phyloP scores from a whole-genome alignment of 2,888 invertebrate species.

The Sesia bembeciformis region DNA sequence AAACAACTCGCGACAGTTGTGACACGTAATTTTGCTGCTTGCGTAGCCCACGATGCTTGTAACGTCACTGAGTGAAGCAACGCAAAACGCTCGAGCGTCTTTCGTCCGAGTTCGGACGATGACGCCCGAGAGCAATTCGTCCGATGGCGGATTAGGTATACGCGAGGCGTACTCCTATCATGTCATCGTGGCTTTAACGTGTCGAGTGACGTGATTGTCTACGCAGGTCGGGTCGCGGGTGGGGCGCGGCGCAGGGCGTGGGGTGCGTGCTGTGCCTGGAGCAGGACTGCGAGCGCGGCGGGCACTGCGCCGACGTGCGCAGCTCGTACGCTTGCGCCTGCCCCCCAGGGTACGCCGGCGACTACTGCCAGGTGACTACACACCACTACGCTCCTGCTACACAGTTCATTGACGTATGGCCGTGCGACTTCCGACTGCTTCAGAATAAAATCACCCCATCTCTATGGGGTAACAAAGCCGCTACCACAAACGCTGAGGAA shows the following conservation, averaged over 20 bases:
- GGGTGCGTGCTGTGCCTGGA: conserved; percentile 91
- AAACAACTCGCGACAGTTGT: no score
- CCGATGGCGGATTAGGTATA: no score
- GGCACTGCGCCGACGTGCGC: conserved; percentile 60
- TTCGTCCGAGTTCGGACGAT: no score
- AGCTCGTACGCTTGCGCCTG: conserved; percentile 85
- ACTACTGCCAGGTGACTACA: conserved; percentile 77
- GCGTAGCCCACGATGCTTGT: no score
- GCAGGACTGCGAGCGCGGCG: conserved; percentile 80
- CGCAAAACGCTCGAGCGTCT: no score
- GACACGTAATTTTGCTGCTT: no score
- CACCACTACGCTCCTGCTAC: background rate
- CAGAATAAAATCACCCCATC: no score
- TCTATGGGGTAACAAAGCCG: no score
- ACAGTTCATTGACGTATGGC: background rate
- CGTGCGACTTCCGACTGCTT: background rate
- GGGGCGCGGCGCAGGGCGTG: conserved; percentile 56
- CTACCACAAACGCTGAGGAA: no score
- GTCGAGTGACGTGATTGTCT: background rate
- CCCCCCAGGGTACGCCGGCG: conserved; percentile 83
- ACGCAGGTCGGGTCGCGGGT: conserved; percentile 36
- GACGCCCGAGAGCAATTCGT: no score
- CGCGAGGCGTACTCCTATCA: no score
- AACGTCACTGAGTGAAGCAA: no score
- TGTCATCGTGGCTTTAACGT: background rate